These are phyloP conservation scores for Raphicerus campestris DNA, from an alignment of 2,113 vertebrate genomes.

Conservation along the genomic window DNA sequence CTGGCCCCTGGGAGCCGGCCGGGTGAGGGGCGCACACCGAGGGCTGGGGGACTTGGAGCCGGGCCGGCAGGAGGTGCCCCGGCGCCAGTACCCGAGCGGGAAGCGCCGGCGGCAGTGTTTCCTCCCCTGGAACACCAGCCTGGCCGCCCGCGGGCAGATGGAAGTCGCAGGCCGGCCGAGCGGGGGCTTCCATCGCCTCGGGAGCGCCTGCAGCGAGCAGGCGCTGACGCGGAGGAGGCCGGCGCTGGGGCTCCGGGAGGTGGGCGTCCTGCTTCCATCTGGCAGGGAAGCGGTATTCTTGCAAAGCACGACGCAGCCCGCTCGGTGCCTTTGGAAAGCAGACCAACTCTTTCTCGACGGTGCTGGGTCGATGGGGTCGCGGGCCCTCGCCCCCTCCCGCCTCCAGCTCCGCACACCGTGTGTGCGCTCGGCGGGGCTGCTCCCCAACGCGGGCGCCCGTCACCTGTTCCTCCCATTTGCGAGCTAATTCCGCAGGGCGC, in stretches of 20 bases:
- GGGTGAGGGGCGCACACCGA: not conserved
- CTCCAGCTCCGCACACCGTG: not conserved
- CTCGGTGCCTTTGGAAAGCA: not conserved
- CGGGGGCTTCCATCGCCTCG: not conserved
- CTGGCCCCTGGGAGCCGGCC: not conserved
- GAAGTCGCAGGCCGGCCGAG: conserved; percentile 16
- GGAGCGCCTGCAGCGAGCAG: not conserved
- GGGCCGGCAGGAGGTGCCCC: not conserved
- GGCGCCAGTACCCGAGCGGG: not conserved
- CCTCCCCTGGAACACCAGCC: conserved; percentile 6
- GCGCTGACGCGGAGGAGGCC: not conserved
- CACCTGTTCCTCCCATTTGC: conserved; percentile 75
- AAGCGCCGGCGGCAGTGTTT: conserved; percentile 41
- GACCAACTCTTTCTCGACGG: conserved; percentile 7
- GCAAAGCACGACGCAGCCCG: not conserved
- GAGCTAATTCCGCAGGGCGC: conserved; percentile 31
- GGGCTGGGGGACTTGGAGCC: too few relatives aligned
- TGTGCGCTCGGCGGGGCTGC: not conserved
- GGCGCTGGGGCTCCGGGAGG: not conserved
- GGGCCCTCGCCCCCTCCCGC: not conserved
- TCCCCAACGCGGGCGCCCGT: conserved; percentile 3
- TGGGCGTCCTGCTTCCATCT: conserved; percentile 37
- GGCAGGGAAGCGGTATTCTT: not conserved
- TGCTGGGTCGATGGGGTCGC: not conserved
- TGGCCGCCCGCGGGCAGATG: not conserved